Evolutionary conservation across 2,113 vertebrate species (phyloP).

Genomic region (Ariopsis seemanni): DNA sequence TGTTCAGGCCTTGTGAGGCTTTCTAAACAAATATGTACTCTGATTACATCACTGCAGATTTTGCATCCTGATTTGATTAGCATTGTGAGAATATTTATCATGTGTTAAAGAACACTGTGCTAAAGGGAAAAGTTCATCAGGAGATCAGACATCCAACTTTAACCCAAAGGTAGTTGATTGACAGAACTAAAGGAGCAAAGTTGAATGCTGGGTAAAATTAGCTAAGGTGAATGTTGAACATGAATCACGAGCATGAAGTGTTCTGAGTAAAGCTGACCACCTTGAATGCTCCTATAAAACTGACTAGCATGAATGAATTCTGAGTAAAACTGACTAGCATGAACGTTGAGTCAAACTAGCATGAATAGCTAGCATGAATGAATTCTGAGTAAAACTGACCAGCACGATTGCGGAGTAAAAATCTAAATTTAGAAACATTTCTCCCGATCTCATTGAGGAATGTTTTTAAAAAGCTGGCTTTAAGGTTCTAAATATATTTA

Average conservation of each 20-base stretch:
- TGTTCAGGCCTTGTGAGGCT: not conserved
- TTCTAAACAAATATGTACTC: slow-evolving; percentile 1
- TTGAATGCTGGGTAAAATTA: not conserved
- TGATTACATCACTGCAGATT: not conserved
- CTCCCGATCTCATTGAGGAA: not conserved
- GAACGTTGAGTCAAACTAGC: not conserved
- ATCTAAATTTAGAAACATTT: not conserved
- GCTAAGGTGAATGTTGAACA: not conserved
- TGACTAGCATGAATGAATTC: not conserved
- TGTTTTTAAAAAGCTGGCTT: not conserved
- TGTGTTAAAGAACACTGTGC: not conserved
- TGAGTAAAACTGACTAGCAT: not conserved
- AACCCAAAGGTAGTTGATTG: not conserved
- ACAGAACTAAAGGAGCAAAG: not conserved
- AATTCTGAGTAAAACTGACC: not conserved
- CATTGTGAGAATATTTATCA: not conserved
- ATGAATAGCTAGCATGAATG: not conserved
- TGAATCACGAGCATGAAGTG: too few relatives aligned
- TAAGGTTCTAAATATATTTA: not conserved
- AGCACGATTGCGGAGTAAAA: not conserved
- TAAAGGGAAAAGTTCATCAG: not conserved
- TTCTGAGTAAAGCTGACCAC: not conserved
- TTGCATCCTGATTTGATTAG: slow-evolving; percentile 15
- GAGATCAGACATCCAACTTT: too few relatives aligned
- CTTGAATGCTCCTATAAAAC: not conserved